phyloP scores from a whole-genome alignment of 2,797 vertebrate species.

The Malacoraja senta region DNA sequence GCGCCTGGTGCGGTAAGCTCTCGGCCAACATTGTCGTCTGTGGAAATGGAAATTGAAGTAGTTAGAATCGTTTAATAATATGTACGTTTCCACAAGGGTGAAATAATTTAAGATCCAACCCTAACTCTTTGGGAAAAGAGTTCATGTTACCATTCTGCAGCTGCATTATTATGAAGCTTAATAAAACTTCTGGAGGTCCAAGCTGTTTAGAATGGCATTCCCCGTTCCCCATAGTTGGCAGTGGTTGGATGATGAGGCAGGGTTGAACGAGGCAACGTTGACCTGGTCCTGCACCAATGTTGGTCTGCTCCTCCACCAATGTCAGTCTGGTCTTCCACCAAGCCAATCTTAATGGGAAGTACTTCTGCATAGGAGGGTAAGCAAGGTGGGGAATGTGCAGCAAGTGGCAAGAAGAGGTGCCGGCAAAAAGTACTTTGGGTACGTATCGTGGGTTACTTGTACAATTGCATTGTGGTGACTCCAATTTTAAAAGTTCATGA shows the following conservation, averaged over 20 bases:
- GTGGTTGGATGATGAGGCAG: too few species aligned
- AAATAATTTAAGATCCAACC: background rate
- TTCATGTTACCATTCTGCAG: background rate
- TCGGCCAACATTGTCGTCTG: background rate
- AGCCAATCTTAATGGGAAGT: background rate
- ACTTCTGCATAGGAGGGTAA: background rate
- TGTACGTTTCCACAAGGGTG: background rate
- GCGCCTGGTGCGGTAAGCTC: background rate
- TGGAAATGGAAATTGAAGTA: background rate
- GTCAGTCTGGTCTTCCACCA: background rate
- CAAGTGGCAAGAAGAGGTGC: background rate
- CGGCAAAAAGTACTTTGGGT: background rate
- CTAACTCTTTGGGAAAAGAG: background rate
- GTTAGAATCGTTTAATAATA: background rate
- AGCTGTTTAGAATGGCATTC: background rate
- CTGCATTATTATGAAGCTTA: background rate
- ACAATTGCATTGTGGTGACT: background rate
- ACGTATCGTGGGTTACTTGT: background rate
- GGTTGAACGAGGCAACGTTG: background rate
- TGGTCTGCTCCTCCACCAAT: too few species aligned
- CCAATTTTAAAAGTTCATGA: background rate
- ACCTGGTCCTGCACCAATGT: background rate
- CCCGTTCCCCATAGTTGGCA: background rate
- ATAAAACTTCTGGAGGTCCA: background rate
- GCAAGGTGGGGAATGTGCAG: background rate